Evolutionary conservation across 2,888 invertebrate genomes (phyloP).

Genomic region (Melolontha melolontha): DNA sequence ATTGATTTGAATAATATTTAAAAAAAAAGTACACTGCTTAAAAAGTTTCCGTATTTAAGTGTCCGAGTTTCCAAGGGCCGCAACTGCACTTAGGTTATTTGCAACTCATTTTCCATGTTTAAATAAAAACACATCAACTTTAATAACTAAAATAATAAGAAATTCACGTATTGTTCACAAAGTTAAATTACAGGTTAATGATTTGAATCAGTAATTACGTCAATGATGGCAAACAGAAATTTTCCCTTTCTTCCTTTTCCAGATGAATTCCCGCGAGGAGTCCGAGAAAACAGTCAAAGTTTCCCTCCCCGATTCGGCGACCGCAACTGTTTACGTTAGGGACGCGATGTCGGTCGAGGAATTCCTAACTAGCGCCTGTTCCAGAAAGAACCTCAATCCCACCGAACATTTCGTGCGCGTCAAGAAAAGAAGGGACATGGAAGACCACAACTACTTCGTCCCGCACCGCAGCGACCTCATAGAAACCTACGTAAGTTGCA

Average conservation of each 20-base stretch:
- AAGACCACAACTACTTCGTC: constrained; percentile 96
- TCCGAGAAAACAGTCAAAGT: constrained; percentile 91
- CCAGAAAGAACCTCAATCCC: constrained; percentile 90
- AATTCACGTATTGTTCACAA: neutral
- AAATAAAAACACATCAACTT: no score
- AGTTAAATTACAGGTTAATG: neutral
- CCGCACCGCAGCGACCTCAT: constrained; percentile 95
- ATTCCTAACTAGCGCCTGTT: constrained; percentile 92
- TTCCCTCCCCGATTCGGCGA: constrained; percentile 86
- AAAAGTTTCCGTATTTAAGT: no score
- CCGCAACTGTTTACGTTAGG: constrained; percentile 86
- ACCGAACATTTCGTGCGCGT: constrained; percentile 97
- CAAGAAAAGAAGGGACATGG: constrained; percentile 94
- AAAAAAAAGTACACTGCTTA: no score
- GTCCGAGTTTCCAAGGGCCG: no score
- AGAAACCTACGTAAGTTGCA: constrained; percentile 88
- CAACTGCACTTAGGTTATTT: no score
- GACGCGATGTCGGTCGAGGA: constrained; percentile 97
- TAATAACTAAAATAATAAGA: no score
- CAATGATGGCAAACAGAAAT: neutral
- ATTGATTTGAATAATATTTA: no score
- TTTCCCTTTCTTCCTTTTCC: constrained; percentile 59
- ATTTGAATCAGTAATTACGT: neutral
- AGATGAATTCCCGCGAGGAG: constrained; percentile 89
- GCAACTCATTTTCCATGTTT: no score